Conservation (phyloP, 1,140 invertebrate species). For the Zelostemma sp. region DNA sequence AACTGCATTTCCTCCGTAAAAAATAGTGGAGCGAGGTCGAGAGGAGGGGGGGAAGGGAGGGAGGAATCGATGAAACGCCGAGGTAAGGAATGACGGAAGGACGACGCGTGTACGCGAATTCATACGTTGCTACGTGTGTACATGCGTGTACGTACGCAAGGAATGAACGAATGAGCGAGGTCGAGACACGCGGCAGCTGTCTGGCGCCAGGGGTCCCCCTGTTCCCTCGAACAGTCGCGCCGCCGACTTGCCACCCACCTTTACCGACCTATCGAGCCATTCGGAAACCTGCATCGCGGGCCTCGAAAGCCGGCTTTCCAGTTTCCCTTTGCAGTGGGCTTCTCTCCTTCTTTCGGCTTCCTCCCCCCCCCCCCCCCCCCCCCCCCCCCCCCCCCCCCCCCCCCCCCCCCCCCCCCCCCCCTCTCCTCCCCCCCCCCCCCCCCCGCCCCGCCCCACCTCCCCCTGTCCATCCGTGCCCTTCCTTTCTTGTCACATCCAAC, state of each 20-base stretch:
- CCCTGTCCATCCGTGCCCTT: too few species aligned
- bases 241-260: constrained; percentile 55
- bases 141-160: constrained; percentile 7
- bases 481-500: too few species aligned
- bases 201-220: constrained; percentile 57
- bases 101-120: constrained; percentile 11
- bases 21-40: background rate
- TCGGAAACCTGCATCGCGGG: constrained; percentile 23
- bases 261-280: constrained; percentile 55
- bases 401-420: background rate
- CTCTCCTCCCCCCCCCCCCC: background rate
- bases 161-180: constrained; percentile 36
- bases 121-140: constrained; percentile 15
- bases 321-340: background rate
- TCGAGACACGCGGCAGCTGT: constrained; percentile 60
- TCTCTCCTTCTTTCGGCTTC: too few species aligned
- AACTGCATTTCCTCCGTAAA: too few species aligned
- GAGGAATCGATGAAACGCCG: constrained; percentile 4
- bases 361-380: too few species aligned
- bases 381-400: too few species aligned
- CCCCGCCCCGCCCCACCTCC: background rate
- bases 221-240: constrained; percentile 41
- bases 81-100: constrained; percentile 6
- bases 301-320: constrained; percentile 8
- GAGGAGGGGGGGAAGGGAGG: background rate